These are phyloP conservation scores for Escarpia spicata DNA, from an alignment of 2,888 invertebrate species.

Conservation along the genomic window DNA sequence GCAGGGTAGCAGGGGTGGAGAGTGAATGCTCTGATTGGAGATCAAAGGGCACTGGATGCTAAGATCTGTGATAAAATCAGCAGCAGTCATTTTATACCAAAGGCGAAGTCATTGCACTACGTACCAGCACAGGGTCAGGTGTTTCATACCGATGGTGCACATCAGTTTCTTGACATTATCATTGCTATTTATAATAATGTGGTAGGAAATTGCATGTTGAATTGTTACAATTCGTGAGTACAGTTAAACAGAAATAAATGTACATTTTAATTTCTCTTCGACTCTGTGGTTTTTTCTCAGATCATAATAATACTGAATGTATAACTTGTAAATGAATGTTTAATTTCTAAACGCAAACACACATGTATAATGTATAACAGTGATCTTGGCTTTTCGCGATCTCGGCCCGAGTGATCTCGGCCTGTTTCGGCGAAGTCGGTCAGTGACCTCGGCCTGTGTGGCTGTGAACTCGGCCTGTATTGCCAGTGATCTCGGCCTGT, in stretches of 20 bases:
- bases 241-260: background rate
- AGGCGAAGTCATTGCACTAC: background rate
- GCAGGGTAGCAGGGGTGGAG: background rate
- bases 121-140: background rate
- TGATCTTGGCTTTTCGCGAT: too few species aligned
- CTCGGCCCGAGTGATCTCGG: too few species aligned
- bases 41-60: background rate
- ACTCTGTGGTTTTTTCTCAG: background rate
- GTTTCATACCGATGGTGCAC: background rate
- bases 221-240: background rate
- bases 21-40: background rate
- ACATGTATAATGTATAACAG: too few species aligned
- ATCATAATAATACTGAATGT: background rate
- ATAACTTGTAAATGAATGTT: background rate
- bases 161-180: background rate
- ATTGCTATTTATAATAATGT: slow-evolving; percentile 16
- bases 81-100: background rate
- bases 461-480: too few species aligned
- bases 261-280: slow-evolving; percentile 6
- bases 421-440: too few species aligned
- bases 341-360: too few species aligned
- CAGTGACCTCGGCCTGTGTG: too few species aligned
- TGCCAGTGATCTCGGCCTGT: too few species aligned
- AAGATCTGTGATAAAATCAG: slow-evolving; percentile 11
- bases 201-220: slow-evolving; percentile 13